Conservation (phyloP, 2,888 invertebrate genomes). For the Stenotaenia linearis region DNA sequence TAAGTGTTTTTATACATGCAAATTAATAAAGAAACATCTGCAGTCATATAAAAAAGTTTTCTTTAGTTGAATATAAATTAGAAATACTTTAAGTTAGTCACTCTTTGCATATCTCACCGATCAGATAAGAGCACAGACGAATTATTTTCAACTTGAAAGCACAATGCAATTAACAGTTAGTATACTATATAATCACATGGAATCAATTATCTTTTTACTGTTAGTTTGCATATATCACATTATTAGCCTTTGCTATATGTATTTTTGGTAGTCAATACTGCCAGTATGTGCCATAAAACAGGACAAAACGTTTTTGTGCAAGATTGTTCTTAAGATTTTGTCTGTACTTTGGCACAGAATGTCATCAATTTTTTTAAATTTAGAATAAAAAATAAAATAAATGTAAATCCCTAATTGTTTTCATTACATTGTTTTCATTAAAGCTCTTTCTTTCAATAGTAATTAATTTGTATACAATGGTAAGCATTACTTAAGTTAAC, state of each 20-base stretch:
- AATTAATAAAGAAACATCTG: conserved; percentile 2
- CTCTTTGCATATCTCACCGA: conserved; percentile 11
- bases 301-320: not conserved
- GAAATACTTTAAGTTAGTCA: conserved; percentile 26
- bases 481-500: too few species aligned
- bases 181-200: not conserved
- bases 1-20: not conserved
- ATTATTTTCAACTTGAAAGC: conserved; percentile 12
- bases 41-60: conserved; percentile 19
- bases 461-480: too few species aligned
- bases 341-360: too few species aligned
- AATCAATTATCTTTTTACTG: not conserved
- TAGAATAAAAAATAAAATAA: not conserved
- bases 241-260: not conserved
- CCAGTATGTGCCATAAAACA: not conserved
- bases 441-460: too few species aligned
- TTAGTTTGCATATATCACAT: conserved; percentile 2
- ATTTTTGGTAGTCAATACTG: not conserved
- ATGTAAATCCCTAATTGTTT: not conserved
- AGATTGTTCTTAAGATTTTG: too few species aligned
- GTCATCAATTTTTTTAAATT: too few species aligned
- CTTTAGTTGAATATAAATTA: conserved; percentile 21
- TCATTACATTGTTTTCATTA: too few species aligned
- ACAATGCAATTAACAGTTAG: conserved; percentile 17
- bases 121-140: conserved; percentile 17